These are phyloP conservation scores for Drosophila aff. DNA, from an alignment of 1,140 invertebrate species.

Conservation along the genomic window DNA sequence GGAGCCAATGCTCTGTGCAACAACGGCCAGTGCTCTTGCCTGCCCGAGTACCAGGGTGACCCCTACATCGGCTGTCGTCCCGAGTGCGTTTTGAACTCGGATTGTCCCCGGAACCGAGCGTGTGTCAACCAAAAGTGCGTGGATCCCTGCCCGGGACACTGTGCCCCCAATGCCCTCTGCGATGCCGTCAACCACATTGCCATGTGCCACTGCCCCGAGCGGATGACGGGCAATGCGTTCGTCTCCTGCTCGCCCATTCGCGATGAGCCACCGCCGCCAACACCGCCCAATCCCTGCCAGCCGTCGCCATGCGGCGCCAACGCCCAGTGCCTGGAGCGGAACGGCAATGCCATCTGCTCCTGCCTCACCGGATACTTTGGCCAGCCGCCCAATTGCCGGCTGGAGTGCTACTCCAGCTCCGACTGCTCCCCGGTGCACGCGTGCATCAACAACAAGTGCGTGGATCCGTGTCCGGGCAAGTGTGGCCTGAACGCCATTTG, in stretches of 20 bases:
- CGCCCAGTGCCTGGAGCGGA: constrained; percentile 90
- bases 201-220: constrained; percentile 90
- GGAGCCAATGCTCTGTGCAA: constrained; percentile 91
- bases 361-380: constrained; percentile 90
- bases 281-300: constrained; percentile 87
- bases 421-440: constrained; percentile 90
- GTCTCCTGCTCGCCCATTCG: constrained; percentile 74
- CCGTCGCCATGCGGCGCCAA: constrained; percentile 92
- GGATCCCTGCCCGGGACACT: constrained; percentile 91
- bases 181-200: constrained; percentile 91
- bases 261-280: constrained; percentile 37
- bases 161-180: constrained; percentile 91
- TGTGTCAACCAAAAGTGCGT: constrained; percentile 93
- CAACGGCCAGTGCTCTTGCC: constrained; percentile 91
- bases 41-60: constrained; percentile 90
- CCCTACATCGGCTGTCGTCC: constrained; percentile 91
- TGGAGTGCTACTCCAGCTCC: constrained; percentile 91
- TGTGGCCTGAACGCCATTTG: constrained; percentile 92
- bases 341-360: constrained; percentile 90
- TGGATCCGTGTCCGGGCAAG: constrained; percentile 91
- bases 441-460: constrained; percentile 92
- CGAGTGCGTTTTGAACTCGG: constrained; percentile 91
- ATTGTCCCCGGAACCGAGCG: constrained; percentile 90
- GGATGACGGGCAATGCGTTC: constrained; percentile 91
- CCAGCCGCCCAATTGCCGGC: constrained; percentile 90